A percentile compares a stretch with the other conserved stretches of the same genome.
phyloP scores from a whole-genome alignment of 2,113 vertebrate genomes.

The Channa argus region DNA sequence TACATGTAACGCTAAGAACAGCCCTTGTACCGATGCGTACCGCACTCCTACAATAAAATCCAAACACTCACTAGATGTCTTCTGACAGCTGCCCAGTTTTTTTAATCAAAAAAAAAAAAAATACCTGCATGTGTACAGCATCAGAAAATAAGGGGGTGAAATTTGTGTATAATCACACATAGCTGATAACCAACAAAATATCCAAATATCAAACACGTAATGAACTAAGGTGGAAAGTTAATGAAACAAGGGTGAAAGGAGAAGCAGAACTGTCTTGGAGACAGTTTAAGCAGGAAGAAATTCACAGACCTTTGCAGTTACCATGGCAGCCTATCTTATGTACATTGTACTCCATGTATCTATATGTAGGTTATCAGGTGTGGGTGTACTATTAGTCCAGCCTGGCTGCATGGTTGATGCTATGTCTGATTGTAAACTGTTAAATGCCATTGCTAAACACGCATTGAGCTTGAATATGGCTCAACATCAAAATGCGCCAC shows the following conservation, averaged over 20 bases:
- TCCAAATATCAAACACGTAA: constrained; percentile 40
- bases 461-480: constrained; percentile 30
- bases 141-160: neutral
- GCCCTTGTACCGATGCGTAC: neutral
- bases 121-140: neutral
- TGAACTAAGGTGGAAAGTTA: constrained; percentile 34
- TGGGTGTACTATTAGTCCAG: constrained; percentile 64
- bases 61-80: neutral
- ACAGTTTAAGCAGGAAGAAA: constrained; percentile 52
- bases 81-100: neutral
- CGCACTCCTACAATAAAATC: neutral
- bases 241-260: constrained; percentile 43
- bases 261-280: constrained; percentile 58
- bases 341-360: constrained; percentile 62
- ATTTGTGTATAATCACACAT: constrained; percentile 6
- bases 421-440: constrained; percentile 59
- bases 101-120: neutral
- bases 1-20: neutral
- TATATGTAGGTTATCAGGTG: constrained; percentile 55
- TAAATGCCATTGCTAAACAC: constrained; percentile 56
- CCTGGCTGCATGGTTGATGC: constrained; percentile 49
- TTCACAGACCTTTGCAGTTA: constrained; percentile 57
- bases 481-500: constrained; percentile 48
- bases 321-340: constrained; percentile 69
- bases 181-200: constrained; percentile 27